phyloP scores from a whole-genome alignment of 2,113 vertebrate species.

The Lepidothrix coronata region DNA sequence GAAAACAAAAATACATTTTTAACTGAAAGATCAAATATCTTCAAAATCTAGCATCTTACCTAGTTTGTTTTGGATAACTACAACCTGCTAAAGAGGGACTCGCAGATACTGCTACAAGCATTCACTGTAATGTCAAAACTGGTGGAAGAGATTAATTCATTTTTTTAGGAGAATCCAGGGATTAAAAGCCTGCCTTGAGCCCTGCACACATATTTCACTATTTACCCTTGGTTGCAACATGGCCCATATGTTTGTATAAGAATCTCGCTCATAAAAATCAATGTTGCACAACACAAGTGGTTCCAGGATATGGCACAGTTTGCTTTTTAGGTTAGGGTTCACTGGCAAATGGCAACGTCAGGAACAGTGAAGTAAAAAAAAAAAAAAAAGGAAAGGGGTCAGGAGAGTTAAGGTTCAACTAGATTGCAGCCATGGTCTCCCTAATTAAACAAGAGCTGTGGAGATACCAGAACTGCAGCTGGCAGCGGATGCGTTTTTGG shows the following conservation, averaged over 20 bases:
- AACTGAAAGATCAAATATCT: background rate
- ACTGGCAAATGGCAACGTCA: background rate
- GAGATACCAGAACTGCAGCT: accelerated
- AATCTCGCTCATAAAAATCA: background rate
- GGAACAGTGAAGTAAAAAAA: background rate
- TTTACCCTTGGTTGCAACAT: background rate
- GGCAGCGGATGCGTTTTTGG: accelerated
- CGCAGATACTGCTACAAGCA: background rate
- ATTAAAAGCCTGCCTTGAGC: background rate
- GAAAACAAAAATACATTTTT: background rate
- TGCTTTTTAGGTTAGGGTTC: conserved; percentile 7
- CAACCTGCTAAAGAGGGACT: background rate
- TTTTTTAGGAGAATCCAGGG: background rate
- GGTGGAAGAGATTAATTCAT: background rate
- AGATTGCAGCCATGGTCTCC: accelerated
- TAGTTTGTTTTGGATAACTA: background rate
- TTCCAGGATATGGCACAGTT: background rate
- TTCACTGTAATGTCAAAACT: background rate
- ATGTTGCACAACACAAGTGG: background rate
- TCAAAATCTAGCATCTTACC: background rate
- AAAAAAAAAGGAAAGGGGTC: background rate
- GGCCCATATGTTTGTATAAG: background rate
- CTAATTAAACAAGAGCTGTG: accelerated
- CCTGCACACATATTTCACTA: background rate
- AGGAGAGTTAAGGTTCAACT: background rate